Evolutionary conservation across 2,888 invertebrate genomes (phyloP).

Genomic region (Syrista parreyssii): DNA sequence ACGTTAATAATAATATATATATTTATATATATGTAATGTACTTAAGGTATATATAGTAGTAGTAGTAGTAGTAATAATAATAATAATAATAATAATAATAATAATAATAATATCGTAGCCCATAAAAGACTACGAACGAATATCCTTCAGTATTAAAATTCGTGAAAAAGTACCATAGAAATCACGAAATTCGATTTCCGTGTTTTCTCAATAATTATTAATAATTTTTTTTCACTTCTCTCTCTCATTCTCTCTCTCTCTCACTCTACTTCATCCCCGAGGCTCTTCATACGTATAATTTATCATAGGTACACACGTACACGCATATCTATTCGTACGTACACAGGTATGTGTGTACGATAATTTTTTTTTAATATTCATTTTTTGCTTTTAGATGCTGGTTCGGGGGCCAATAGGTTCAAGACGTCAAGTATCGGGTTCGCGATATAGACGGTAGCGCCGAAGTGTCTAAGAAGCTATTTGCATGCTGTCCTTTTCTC

Average conservation of each 20-base stretch:
- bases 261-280: background rate
- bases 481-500: background rate
- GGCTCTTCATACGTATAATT: background rate
- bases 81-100: slow-evolving; percentile 6
- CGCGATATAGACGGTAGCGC: too few species aligned
- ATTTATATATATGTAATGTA: slow-evolving; percentile 17
- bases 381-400: too few species aligned
- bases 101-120: background rate
- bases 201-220: slow-evolving; percentile 8
- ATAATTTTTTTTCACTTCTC: slow-evolving; percentile 10
- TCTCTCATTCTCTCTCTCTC: slow-evolving; percentile 2
- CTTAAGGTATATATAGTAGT: background rate
- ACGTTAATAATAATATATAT: slow-evolving; percentile 28
- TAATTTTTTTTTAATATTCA: too few species aligned
- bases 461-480: background rate
- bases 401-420: too few species aligned
- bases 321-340: too few species aligned
- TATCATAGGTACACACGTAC: background rate
- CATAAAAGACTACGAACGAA: slow-evolving; percentile 13
- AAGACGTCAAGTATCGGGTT: too few species aligned
- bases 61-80: too few species aligned
- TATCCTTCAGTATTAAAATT: slow-evolving; percentile 32
- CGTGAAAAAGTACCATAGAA: slow-evolving; percentile 39
- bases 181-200: slow-evolving; percentile 14
- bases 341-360: too few species aligned